phyloP scores from a whole-genome alignment of 2,888 invertebrate species.

The Drosophila longiperda region DNA sequence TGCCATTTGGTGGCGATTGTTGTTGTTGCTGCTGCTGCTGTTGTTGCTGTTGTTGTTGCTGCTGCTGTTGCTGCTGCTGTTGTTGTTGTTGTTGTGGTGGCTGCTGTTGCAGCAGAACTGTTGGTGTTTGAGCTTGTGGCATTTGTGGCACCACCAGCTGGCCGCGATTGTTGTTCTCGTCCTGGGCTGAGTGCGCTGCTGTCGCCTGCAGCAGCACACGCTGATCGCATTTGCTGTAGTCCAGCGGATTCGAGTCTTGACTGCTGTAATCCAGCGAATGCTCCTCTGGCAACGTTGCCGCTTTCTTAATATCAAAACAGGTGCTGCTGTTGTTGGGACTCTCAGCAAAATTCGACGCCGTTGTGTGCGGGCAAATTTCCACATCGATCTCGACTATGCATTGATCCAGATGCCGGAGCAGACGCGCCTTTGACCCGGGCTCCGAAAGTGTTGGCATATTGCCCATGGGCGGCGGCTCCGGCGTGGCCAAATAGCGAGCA shows the following conservation, averaged over 20 bases:
- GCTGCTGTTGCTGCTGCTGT: slow-evolving; percentile 7
- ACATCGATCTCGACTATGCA: slow-evolving; percentile 87
- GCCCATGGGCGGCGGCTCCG: slow-evolving; percentile 84
- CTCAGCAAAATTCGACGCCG: slow-evolving; percentile 74
- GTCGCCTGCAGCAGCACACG: slow-evolving; percentile 36
- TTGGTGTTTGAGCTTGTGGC: slow-evolving; percentile 18
- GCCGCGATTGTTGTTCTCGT: slow-evolving; percentile 83
- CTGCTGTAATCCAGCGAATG: slow-evolving; percentile 83
- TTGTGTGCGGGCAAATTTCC: slow-evolving; percentile 85
- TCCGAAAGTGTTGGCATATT: slow-evolving; percentile 86
- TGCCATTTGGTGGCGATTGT: slow-evolving; percentile 38
- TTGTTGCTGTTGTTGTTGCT: slow-evolving; percentile 10
- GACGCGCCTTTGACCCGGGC: slow-evolving; percentile 86
- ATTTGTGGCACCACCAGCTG: slow-evolving; percentile 32
- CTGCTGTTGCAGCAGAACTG: slow-evolving; percentile 24
- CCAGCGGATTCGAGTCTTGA: slow-evolving; percentile 85
- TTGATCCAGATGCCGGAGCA: slow-evolving; percentile 87
- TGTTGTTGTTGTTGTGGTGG: slow-evolving; percentile 12
- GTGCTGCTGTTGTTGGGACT: slow-evolving; percentile 82
- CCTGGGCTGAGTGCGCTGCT: slow-evolving; percentile 60
- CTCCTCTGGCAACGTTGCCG: slow-evolving; percentile 76
- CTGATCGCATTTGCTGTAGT: slow-evolving; percentile 85
- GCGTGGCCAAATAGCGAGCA: slow-evolving; percentile 84
- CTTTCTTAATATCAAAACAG: slow-evolving; percentile 76
- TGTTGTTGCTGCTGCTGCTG: slow-evolving; percentile 12